Evolutionary conservation across 2,888 invertebrate species (phyloP).

Genomic region (Erebia palarica): DNA sequence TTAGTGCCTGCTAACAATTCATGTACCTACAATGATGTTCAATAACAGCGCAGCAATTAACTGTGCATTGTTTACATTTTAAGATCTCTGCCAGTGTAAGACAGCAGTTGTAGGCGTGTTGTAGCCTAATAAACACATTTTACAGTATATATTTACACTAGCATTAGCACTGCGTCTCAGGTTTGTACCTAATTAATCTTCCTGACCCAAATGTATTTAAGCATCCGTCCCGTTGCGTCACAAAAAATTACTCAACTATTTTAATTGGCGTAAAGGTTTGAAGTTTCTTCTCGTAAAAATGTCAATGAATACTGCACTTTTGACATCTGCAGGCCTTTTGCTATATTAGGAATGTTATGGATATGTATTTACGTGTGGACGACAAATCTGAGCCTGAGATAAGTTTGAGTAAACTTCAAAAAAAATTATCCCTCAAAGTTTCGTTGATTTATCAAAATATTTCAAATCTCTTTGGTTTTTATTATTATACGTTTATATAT

Average conservation of each 20-base stretch:
- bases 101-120: slow-evolving; percentile 43
- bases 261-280: slow-evolving; percentile 77
- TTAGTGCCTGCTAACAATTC: slow-evolving; percentile 41
- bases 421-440: too few species aligned
- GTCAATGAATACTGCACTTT: slow-evolving; percentile 63
- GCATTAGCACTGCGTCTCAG: slow-evolving; percentile 62
- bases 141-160: slow-evolving; percentile 66
- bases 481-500: too few species aligned
- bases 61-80: slow-evolving; percentile 63
- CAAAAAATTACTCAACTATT: slow-evolving; percentile 77
- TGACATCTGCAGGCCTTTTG: slow-evolving; percentile 51
- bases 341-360: slow-evolving; percentile 39
- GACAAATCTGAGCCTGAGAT: not conserved
- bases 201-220: slow-evolving; percentile 69
- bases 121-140: slow-evolving; percentile 68
- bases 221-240: slow-evolving; percentile 66
- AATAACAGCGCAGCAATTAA: slow-evolving; percentile 63
- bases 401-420: too few species aligned
- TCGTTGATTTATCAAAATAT: too few species aligned
- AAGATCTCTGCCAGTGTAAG: slow-evolving; percentile 57
- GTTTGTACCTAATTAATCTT: slow-evolving; percentile 72
- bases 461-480: too few species aligned
- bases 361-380: slow-evolving; percentile 20
- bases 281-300: slow-evolving; percentile 64
- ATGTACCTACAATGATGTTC: slow-evolving; percentile 49